Evolutionary conservation across 2,888 invertebrate species (phyloP).

Genomic region (Drosophila melanocephala): DNA sequence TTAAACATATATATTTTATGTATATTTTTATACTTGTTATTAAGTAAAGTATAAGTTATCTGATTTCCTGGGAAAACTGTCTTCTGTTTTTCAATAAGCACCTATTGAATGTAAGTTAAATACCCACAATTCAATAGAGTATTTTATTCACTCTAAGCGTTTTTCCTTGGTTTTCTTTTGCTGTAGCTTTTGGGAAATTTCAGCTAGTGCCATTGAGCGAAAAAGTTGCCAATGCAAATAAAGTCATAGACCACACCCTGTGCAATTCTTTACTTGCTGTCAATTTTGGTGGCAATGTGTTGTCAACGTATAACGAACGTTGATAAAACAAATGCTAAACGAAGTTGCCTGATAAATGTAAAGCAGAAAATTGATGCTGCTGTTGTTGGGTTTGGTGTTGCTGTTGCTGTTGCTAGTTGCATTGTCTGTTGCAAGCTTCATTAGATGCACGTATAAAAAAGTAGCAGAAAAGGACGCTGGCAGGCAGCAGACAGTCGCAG

Average conservation of each 20-base stretch:
- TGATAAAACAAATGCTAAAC: slow-evolving; percentile 57
- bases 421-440: slow-evolving; percentile 68
- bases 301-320: slow-evolving; percentile 42
- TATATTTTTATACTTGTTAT: not conserved
- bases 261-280: slow-evolving; percentile 36
- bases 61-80: not conserved
- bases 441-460: slow-evolving; percentile 48
- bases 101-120: not conserved
- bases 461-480: not conserved
- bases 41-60: not conserved
- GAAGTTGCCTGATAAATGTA: slow-evolving; percentile 53
- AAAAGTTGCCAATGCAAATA: slow-evolving; percentile 54
- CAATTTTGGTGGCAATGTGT: slow-evolving; percentile 61
- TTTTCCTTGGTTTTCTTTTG: not conserved
- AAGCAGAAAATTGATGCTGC: slow-evolving; percentile 45
- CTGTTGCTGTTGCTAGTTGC: slow-evolving; percentile 26
- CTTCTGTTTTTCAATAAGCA: not conserved
- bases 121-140: not conserved
- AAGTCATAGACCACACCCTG: slow-evolving; percentile 43
- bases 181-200: not conserved
- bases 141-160: not conserved
- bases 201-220: slow-evolving; percentile 27
- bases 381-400: slow-evolving; percentile 23
- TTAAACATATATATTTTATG: not conserved
- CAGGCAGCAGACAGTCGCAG: slow-evolving; percentile 7